phyloP scores from a whole-genome alignment of 2,113 vertebrate genomes.

The Dendropsophus ebraccatus region DNA sequence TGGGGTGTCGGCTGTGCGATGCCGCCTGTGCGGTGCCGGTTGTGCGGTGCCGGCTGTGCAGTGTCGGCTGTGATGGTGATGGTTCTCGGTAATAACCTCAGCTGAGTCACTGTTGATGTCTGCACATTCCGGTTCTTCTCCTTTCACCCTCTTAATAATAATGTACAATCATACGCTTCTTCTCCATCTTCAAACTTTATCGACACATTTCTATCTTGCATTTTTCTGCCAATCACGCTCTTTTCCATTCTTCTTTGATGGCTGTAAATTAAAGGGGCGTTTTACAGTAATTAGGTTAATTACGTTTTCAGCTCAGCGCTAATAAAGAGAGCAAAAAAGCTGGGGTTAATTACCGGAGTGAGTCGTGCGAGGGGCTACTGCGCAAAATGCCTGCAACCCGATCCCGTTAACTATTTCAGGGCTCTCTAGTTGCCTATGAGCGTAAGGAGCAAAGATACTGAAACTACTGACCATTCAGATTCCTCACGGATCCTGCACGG shows the following conservation, averaged over 20 bases:
- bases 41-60: too few species aligned
- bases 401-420: constrained; percentile 11
- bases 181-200: neutral
- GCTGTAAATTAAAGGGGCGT: constrained; percentile 50
- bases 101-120: neutral
- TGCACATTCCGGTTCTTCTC: neutral
- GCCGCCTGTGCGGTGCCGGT: too few species aligned
- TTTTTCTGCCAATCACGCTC: constrained; percentile 5
- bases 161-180: too few species aligned
- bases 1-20: too few species aligned
- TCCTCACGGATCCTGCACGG: too few species aligned
- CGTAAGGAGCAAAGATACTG: neutral
- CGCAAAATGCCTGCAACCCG: too few species aligned
- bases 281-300: constrained; percentile 49
- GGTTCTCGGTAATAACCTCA: neutral
- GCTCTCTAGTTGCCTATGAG: neutral
- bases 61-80: too few species aligned
- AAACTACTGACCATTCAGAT: too few species aligned
- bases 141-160: constrained; percentile 1
- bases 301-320: constrained; percentile 24
- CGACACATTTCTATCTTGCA: neutral
- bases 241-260: constrained; percentile 19
- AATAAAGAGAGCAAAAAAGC: constrained; percentile 33
- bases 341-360: constrained; percentile 30
- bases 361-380: neutral